Base-by-base conservation (phyloP, 64 coral and sea anemone genomes). In the Actinia tenebrosa region DNA sequence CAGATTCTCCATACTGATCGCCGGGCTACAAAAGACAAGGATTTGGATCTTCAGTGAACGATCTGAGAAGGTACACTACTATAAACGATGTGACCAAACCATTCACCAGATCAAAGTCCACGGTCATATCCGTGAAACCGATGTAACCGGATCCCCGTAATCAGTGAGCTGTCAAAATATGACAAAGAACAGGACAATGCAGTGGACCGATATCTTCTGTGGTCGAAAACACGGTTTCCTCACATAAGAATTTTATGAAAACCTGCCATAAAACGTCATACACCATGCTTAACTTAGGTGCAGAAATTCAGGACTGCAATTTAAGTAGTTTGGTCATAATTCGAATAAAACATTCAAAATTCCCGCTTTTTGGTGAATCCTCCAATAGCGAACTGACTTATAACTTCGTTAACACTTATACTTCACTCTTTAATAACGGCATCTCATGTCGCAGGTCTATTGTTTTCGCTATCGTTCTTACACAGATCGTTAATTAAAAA, bases 301-400 rank as follows among this genome's bases (percentile, higher is more conserved):
- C 18, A 66, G 7, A 66, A 66, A n/a, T 66, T n/a, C 22, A n/a
- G 20, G 63, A 19, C 3, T 66, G 63, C 22, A 66, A n/a, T 19
- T 19, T 8, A 66, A 22, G 20, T 66, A 66, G 63, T 66, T 66
- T 66, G 63, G 63, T n/a, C 22, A 66, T 66, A 22, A 66, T n/a
- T 66, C 6, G 63, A 66, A 66, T 22, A 66, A 66, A 66, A 66
- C 63, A n/a, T 66, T 66, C 63, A 66, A 66, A 66, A 66, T 66
- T 66, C 63, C 63, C 63, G 63, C 63, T 66, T 66, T 22, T 19
- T 19, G 63, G 22, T n/a, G 18, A 66, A 22, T 66, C 22, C 18
- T 5, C 63, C 63, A 66, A 66, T 66, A 19, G 22, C 3, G 63
- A 66, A 66, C 1, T 19, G 1, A 7, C 19, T 22, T 66, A n/a